Conservation (phyloP, 1,140 invertebrate species). For the Neodiprion pinetum region DNA sequence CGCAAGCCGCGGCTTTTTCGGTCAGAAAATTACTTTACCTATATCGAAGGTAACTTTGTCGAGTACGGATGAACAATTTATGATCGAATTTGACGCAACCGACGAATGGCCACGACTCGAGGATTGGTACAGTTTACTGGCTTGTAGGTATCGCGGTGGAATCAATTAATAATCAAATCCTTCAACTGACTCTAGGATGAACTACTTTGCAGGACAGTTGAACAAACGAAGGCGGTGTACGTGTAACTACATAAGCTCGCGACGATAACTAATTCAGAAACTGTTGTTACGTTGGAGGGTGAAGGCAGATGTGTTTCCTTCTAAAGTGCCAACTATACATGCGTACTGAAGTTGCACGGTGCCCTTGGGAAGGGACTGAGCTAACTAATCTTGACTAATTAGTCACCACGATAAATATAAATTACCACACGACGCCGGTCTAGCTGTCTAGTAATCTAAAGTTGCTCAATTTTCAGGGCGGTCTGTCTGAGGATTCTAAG, state of each 20-base stretch:
- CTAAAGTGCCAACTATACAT: background rate
- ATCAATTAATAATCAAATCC: background rate
- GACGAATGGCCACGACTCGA: background rate
- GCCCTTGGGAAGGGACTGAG: background rate
- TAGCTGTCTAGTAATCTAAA: background rate
- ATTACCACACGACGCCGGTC: background rate
- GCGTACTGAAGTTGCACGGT: background rate
- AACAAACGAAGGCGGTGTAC: background rate
- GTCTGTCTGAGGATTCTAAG: background rate
- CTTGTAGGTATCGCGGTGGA: too few species aligned
- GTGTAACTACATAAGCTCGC: background rate
- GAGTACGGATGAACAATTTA: too few species aligned
- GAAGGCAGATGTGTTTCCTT: background rate
- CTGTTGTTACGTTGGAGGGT: background rate
- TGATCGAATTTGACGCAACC: too few species aligned
- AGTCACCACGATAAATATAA: conserved; percentile 3
- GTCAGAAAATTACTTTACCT: too few species aligned
- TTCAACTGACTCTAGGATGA: background rate
- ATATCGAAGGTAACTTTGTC: too few species aligned
- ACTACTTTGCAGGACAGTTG: background rate
- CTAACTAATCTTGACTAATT: background rate
- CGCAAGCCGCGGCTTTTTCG: too few species aligned
- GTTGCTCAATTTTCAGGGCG: too few species aligned
- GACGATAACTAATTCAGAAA: conserved; percentile 1
- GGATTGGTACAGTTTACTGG: background rate